Evolutionary conservation across 2,113 vertebrate genomes (phyloP).

Genomic region (Nicator chloris): DNA sequence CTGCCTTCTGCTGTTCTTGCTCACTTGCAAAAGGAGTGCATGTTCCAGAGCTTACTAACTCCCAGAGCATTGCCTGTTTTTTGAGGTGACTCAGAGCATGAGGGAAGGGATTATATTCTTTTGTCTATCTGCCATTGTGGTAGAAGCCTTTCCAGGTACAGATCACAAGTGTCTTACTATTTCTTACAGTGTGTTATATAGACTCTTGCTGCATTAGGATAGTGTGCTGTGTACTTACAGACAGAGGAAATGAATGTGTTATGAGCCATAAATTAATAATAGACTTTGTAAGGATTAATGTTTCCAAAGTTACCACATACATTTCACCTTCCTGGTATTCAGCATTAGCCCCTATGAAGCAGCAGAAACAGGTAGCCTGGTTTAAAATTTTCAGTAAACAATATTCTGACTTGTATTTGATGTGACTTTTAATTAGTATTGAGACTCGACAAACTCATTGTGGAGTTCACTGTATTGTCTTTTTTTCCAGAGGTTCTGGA

Average conservation of each 20-base stretch:
- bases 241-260: not conserved
- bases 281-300: not conserved
- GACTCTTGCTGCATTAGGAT: not conserved
- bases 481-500: conserved; percentile 82
- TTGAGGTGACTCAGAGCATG: not conserved
- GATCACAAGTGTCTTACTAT: not conserved
- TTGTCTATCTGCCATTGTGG: not conserved
- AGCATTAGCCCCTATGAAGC: not conserved
- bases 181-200: not conserved
- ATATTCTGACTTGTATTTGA: not conserved
- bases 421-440: not conserved
- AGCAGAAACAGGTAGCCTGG: not conserved
- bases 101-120: not conserved
- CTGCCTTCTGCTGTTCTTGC: not conserved
- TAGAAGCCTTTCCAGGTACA: not conserved
- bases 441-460: not conserved
- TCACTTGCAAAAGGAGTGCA: not conserved
- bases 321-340: not conserved
- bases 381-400: not conserved
- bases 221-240: not conserved
- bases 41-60: not conserved
- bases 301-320: not conserved
- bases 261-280: not conserved
- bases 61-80: not conserved
- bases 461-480: not conserved